phyloP scores from a whole-genome alignment of 2,797 vertebrate species.

The Carapus acus region DNA sequence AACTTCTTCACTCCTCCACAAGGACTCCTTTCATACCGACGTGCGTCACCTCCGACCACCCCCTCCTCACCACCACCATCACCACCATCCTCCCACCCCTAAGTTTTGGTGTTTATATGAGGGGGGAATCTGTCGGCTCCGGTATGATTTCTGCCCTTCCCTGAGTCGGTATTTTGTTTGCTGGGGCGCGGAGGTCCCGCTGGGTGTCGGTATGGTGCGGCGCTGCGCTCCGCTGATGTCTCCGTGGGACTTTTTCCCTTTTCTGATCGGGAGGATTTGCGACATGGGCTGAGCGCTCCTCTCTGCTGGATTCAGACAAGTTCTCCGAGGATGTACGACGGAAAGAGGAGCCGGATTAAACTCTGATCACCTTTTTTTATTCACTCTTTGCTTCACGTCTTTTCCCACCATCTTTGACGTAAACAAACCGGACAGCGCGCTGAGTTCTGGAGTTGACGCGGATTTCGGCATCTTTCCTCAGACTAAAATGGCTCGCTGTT shows the following conservation, averaged over 20 bases:
- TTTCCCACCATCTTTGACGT: slow-evolving; percentile 7
- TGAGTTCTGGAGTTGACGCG: background rate
- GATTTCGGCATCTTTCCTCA: too few relatives aligned
- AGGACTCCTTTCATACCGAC: slow-evolving; percentile 51
- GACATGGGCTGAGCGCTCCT: slow-evolving; percentile 70
- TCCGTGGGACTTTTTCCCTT: slow-evolving; percentile 37
- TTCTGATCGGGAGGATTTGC: slow-evolving; percentile 38
- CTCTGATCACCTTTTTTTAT: background rate
- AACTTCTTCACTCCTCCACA: slow-evolving; percentile 25
- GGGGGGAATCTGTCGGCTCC: slow-evolving; percentile 44
- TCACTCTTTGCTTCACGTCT: too few relatives aligned
- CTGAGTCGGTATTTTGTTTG: slow-evolving; percentile 26
- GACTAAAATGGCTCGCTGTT: background rate
- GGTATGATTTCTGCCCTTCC: too few relatives aligned
- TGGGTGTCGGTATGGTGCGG: slow-evolving; percentile 50
- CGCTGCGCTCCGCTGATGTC: slow-evolving; percentile 35
- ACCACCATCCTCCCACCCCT: slow-evolving; percentile 34
- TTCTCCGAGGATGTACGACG: slow-evolving; percentile 51
- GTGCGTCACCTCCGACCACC: slow-evolving; percentile 47
- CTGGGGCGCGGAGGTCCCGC: too few relatives aligned
- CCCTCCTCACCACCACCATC: too few relatives aligned
- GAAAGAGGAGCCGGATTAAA: slow-evolving; percentile 38
- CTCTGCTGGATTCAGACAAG: slow-evolving; percentile 38
- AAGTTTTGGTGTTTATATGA: slow-evolving; percentile 54
- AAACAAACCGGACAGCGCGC: slow-evolving; percentile 14